These are phyloP conservation scores for Trogon surrucura DNA, from an alignment of 2,113 vertebrate genomes.

Conservation along the genomic window DNA sequence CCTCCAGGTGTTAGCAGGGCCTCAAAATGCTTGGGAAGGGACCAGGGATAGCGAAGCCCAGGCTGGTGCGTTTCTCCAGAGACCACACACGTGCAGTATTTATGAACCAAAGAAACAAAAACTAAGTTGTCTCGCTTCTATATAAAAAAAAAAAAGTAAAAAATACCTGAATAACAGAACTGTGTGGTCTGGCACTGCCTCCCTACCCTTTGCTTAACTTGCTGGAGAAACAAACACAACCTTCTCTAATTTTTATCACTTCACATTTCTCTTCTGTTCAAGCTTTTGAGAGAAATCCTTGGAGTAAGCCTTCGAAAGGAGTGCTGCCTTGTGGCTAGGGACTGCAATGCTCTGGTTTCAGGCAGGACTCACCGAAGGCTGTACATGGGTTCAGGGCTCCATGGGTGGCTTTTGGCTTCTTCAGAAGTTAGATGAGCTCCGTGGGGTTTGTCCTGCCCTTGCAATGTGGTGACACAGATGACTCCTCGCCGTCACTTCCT, in stretches of 20 bases:
- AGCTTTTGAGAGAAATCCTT: neutral
- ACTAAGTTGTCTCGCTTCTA: neutral
- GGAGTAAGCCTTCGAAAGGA: neutral
- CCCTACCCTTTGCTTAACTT: neutral
- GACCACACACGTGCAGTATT: conserved; percentile 49
- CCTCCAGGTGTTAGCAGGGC: neutral
- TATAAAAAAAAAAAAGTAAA: neutral
- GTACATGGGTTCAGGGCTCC: fast-evolving
- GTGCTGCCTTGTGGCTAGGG: neutral
- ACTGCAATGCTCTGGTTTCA: too few relatives aligned
- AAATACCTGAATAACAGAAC: conserved; percentile 22
- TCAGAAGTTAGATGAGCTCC: neutral
- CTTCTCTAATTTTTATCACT: neutral
- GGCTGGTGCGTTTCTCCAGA: neutral
- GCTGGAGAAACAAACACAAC: conserved; percentile 28
- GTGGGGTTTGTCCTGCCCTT: neutral
- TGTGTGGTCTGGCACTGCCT: conserved; percentile 49
- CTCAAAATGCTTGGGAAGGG: neutral
- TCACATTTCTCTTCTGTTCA: neutral
- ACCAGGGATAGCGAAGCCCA: neutral
- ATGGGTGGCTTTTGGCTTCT: neutral
- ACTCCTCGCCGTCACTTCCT: neutral
- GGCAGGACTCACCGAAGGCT: neutral
- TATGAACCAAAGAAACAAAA: conserved; percentile 44
- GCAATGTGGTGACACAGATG: neutral